These are phyloP conservation scores for Actinia tenebrosa DNA, from an alignment of 64 coral and sea anemone genomes.

Conservation along the genomic window DNA sequence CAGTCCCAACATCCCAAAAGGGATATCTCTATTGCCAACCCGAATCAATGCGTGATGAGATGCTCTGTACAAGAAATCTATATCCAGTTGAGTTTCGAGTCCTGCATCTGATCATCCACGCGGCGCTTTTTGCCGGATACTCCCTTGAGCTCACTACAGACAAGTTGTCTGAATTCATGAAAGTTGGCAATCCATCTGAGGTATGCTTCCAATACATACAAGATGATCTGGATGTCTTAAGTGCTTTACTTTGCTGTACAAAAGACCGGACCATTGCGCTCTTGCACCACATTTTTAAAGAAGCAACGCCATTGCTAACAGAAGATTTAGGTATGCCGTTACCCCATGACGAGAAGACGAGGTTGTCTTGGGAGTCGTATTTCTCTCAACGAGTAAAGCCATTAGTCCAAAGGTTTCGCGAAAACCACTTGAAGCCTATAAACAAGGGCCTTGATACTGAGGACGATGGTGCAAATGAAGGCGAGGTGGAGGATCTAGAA, in stretches of 20 bases:
- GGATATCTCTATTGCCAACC: constrained; percentile 32
- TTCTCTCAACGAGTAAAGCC: constrained; percentile 37
- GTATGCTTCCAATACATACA: constrained; percentile 52
- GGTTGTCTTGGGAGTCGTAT: constrained; percentile 50
- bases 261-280: constrained; percentile 57
- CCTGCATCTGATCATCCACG: constrained; percentile 62
- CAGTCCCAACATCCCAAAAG: background rate
- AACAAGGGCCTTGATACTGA: background rate
- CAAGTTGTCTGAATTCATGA: background rate
- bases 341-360: constrained; percentile 22
- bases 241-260: constrained; percentile 45
- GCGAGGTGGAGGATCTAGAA: background rate
- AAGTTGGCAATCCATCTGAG: constrained; percentile 15
- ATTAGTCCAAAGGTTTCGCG: constrained; percentile 20
- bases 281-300: constrained; percentile 55
- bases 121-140: constrained; percentile 51
- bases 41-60: background rate
- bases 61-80: constrained; percentile 35
- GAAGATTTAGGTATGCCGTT: background rate
- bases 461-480: background rate
- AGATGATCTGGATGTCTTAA: constrained; percentile 48
- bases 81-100: constrained; percentile 65
- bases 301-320: constrained; percentile 17
- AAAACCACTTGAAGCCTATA: background rate
- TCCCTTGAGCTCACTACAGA: constrained; percentile 28